Conservation (phyloP, 2,113 vertebrate genomes). For the Chionomys nivalis region DNA sequence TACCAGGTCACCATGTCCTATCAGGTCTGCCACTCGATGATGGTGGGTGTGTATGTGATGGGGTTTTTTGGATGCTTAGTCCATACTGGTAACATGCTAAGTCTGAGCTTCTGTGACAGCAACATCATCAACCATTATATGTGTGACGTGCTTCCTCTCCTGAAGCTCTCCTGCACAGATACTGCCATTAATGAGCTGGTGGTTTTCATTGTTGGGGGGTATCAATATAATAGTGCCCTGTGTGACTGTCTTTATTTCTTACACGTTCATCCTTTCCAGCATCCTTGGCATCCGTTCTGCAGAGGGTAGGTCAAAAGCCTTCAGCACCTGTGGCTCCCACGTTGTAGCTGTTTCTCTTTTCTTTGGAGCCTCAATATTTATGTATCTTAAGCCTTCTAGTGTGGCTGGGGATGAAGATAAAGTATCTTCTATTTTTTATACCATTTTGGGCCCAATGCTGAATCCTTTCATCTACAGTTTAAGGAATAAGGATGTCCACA, state of each 20-base stretch:
- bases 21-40: not conserved
- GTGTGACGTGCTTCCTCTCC: conserved; percentile 49
- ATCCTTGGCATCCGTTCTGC: not conserved
- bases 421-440: conserved; percentile 25
- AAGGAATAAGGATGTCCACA: conserved; percentile 42
- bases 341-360: conserved; percentile 5
- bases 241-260: not conserved
- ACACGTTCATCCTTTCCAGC: not conserved
- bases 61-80: not conserved
- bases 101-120: conserved; percentile 46
- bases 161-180: not conserved
- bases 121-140: conserved; percentile 57
- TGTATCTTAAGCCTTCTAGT: conserved; percentile 30
- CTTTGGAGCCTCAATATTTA: conserved; percentile 26
- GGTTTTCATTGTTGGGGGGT: not conserved
- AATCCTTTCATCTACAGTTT: conserved; percentile 58
- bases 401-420: conserved; percentile 16
- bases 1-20: not conserved
- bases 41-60: not conserved
- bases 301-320: not conserved
- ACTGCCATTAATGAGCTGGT: not conserved
- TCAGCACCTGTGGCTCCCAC: not conserved
- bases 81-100: conserved; percentile 20
- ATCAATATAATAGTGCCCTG: not conserved
- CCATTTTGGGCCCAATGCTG: conserved; percentile 28